Evolutionary conservation across 2,888 invertebrate species (phyloP), one percentile per base, ranked within the genome.

Genomic region (Bugula neritina): DNA sequence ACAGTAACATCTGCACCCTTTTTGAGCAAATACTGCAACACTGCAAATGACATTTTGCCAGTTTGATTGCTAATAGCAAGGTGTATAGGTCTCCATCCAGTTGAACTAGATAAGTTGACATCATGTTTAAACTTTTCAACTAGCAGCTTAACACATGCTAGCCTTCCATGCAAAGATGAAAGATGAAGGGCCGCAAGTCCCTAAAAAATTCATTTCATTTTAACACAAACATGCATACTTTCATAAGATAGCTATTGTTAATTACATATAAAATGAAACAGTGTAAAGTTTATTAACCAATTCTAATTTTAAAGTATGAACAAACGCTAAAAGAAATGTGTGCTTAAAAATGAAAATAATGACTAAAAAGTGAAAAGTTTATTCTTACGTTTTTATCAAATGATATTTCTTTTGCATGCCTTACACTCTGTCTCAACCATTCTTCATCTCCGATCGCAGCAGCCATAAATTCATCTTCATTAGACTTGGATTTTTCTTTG

Each of bases 381-480:
- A 5, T n/a, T 74, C 78, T 78, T 77, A 84, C 84, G 78, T 84
- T 82, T 78, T 82, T 81, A 73, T 84, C 83, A 75, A 76, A 83
- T 73, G 79, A 80, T 1, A 82, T 77, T 70, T 77, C 76, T 25
- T 76, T 75, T 25, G 73, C 72, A 72, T 81, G 81, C 72, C 79
- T 75, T 25, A 84, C 72, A 76, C 82, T 81, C 72, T 84, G 84
- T 71, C 79, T 78, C 31, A 84, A 73, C 84, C 84, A 84, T 74
- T 84, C 81, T 23, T 80, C 79, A 74, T 84, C 84, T 17, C 84
- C 84, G 57, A 83, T 82, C 1, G 84, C 82, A 21, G 84, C 83
- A 27, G 84, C 83, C 83, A 84, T 84, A 74, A 83, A 84, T 70
- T 83, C 82, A 77, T 84, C 84, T 71, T 82, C 81, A 43, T 27